A percentile compares a stretch with the other conserved stretches of the same genome.
Evolutionary conservation across 2,797 vertebrate genomes (phyloP).

Genomic region (Jordanella pulchra): DNA sequence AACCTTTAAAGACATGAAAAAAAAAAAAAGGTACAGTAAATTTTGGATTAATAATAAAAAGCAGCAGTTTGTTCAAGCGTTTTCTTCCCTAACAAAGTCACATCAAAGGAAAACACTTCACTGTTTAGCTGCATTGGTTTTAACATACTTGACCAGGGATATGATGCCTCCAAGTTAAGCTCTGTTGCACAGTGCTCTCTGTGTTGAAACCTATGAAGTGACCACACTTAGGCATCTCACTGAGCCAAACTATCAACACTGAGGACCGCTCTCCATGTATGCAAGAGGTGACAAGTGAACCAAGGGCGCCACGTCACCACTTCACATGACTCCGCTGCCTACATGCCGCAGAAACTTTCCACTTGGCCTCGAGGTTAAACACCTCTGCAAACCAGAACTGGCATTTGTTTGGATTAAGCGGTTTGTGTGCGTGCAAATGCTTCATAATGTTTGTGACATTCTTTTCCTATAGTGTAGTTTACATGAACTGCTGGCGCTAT

Average conservation of each 20-base stretch:
- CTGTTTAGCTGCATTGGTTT: constrained; percentile 2
- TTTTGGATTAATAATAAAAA: constrained; percentile 24
- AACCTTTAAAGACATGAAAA: not conserved
- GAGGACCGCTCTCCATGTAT: constrained; percentile 3
- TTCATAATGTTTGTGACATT: constrained; percentile 1
- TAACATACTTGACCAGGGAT: not conserved
- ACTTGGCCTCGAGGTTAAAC: constrained; percentile 50
- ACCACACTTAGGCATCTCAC: not conserved
- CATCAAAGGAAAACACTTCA: constrained; percentile 17
- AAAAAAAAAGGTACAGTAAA: constrained; percentile 31
- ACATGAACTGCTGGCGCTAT: not conserved
- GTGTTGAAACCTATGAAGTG: not conserved
- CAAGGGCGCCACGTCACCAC: constrained; percentile 44
- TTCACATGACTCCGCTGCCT: constrained; percentile 57
- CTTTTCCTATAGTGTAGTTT: not conserved
- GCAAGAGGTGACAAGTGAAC: constrained; percentile 6
- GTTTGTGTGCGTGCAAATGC: not conserved
- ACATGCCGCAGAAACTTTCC: constrained; percentile 62
- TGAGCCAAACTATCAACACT: not conserved
- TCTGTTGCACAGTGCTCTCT: constrained; percentile 8
- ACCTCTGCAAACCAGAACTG: constrained; percentile 16
- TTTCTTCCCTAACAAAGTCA: constrained; percentile 1
- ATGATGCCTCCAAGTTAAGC: not conserved
- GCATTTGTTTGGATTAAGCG: constrained; percentile 26
- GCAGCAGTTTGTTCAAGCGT: not conserved